Evolutionary conservation across 2,797 vertebrate genomes (phyloP).

Genomic region (Rhynchonycteris naso): DNA sequence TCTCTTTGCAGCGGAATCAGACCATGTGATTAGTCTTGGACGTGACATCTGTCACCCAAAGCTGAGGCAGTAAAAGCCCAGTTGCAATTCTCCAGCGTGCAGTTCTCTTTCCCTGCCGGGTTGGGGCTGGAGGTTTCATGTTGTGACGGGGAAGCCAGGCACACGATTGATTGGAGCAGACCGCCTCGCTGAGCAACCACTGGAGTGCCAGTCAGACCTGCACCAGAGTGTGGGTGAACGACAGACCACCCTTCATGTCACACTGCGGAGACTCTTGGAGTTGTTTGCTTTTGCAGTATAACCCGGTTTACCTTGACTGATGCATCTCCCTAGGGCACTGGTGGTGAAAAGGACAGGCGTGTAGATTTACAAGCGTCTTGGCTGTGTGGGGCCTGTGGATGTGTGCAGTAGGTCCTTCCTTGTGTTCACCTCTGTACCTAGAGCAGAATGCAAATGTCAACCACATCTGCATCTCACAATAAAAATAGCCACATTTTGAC

Average conservation of each 20-base stretch:
- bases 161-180: too few species aligned
- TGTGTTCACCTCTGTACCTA: background rate
- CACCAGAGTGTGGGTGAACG: background rate
- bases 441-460: background rate
- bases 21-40: background rate
- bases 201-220: background rate
- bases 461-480: background rate
- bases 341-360: background rate
- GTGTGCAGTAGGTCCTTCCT: background rate
- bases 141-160: background rate
- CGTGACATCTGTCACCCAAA: background rate
- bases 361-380: background rate
- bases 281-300: background rate
- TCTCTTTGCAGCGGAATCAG: background rate
- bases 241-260: background rate
- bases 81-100: background rate
- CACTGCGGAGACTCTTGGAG: too few species aligned
- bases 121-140: background rate
- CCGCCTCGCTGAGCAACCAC: background rate
- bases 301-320: background rate
- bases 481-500: slow-evolving; percentile 41
- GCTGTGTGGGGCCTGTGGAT: background rate
- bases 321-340: background rate
- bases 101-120: background rate
- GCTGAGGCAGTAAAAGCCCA: background rate